Evolutionary conservation across 1,140 invertebrate genomes (phyloP).

Genomic region (Berghia stephanieae): DNA sequence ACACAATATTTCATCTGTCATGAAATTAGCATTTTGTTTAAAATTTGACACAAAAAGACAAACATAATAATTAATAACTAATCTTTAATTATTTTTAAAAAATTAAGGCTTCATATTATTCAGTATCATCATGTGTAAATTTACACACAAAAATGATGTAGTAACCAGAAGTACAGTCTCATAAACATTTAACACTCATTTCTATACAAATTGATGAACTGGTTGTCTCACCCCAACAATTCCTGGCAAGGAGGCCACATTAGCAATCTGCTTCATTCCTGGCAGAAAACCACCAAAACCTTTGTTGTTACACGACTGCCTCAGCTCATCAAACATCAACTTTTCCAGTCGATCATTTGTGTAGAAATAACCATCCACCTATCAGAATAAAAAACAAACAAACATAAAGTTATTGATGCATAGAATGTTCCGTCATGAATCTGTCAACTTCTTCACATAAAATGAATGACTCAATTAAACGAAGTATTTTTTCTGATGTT

Average conservation of each 20-base stretch:
- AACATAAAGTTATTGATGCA: background rate
- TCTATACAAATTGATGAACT: too few species aligned
- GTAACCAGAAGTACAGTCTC: too few species aligned
- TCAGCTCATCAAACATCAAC: slow-evolving; percentile 97
- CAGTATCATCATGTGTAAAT: too few species aligned
- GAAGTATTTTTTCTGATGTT: background rate
- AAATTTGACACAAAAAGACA: too few species aligned
- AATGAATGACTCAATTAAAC: background rate
- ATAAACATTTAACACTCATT: too few species aligned
- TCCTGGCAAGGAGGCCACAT: slow-evolving; percentile 97
- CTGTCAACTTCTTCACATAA: background rate
- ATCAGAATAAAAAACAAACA: slow-evolving; percentile 25
- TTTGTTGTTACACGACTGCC: slow-evolving; percentile 78
- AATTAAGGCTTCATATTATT: too few species aligned
- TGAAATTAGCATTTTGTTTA: too few species aligned
- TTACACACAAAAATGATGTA: too few species aligned
- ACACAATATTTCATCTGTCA: too few species aligned
- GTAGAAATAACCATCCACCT: slow-evolving; percentile 98
- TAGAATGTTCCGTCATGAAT: background rate
- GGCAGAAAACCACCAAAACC: slow-evolving; percentile 91
- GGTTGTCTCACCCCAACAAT: slow-evolving; percentile 81
- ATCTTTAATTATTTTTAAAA: too few species aligned
- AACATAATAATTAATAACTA: too few species aligned
- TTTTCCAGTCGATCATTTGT: slow-evolving; percentile 93
- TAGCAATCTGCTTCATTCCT: slow-evolving; percentile 99